A percentile compares a stretch with the other conserved stretches of the same genome.
phyloP scores from a whole-genome alignment of 64 coral and sea anemone genomes.

The Montipora capricornis region DNA sequence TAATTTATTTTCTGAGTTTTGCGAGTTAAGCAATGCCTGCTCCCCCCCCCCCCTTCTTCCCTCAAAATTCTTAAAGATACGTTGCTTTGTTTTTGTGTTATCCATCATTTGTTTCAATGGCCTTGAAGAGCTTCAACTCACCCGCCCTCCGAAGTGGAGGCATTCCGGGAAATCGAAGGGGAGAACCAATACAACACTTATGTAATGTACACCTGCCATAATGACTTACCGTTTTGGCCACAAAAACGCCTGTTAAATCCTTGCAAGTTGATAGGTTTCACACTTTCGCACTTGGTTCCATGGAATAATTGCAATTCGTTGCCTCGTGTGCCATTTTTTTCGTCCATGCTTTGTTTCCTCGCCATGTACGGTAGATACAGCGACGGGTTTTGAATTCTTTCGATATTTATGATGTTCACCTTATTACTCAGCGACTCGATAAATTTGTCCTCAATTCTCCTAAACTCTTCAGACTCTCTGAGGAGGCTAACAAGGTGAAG shows the following conservation, averaged over 20 bases:
- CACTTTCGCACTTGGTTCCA: conserved; percentile 28
- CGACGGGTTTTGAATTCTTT: conserved; percentile 69
- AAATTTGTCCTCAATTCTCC: conserved; percentile 12
- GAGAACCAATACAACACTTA: too few species aligned
- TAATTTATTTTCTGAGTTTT: too few species aligned
- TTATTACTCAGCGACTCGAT: conserved; percentile 6
- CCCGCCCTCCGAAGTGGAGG: too few species aligned
- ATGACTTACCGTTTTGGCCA: conserved; percentile 25
- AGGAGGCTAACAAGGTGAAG: conserved; percentile 19
- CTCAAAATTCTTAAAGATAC: too few species aligned
- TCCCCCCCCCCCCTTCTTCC: too few species aligned
- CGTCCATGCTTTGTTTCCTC: conserved; percentile 55
- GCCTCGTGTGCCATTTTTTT: background rate
- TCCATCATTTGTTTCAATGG: too few species aligned
- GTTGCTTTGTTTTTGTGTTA: too few species aligned
- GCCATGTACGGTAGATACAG: conserved; percentile 27
- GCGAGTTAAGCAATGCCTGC: too few species aligned
- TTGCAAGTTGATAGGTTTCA: conserved; percentile 45
- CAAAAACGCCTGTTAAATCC: conserved; percentile 71
- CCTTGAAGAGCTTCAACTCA: too few species aligned
- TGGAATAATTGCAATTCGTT: conserved; percentile 60
- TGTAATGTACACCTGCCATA: too few species aligned
- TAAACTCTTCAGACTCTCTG: conserved; percentile 5
- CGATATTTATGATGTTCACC: conserved; percentile 23
- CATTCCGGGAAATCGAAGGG: too few species aligned